Conservation (phyloP, 2,113 vertebrate genomes). For the Procavia capensis region DNA sequence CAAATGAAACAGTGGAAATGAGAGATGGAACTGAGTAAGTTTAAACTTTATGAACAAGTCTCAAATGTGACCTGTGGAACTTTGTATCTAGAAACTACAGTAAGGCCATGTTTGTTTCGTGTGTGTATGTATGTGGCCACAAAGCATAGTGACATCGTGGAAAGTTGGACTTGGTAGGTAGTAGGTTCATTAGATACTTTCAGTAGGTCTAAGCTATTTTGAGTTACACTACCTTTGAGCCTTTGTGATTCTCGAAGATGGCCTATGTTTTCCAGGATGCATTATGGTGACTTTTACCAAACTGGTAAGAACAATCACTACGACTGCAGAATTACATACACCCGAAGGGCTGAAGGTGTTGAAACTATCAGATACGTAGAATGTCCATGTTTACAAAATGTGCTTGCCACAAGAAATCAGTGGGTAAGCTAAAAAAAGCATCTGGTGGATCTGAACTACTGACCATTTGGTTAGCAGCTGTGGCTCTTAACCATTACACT, state of each 20-base stretch:
- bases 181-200: too few relatives aligned
- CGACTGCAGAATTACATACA: not conserved
- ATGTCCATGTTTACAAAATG: not conserved
- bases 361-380: not conserved
- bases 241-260: not conserved
- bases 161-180: not conserved
- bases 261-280: not conserved
- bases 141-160: not conserved
- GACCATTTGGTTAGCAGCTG: too few relatives aligned
- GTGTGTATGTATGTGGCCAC: too few relatives aligned
- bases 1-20: not conserved
- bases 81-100: not conserved
- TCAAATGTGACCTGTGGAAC: not conserved
- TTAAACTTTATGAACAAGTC: not conserved
- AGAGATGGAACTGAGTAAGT: not conserved
- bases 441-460: too few relatives aligned
- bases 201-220: not conserved
- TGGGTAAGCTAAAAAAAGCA: not conserved
- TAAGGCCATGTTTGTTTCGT: too few relatives aligned
- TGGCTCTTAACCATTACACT: too few relatives aligned
- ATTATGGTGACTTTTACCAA: not conserved
- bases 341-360: not conserved
- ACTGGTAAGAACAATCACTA: not conserved
- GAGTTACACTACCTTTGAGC: not conserved
- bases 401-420: not conserved